These are phyloP conservation scores for Chaenodraco wilsoni DNA, from an alignment of 2,797 vertebrate species.

Conservation along the genomic window DNA sequence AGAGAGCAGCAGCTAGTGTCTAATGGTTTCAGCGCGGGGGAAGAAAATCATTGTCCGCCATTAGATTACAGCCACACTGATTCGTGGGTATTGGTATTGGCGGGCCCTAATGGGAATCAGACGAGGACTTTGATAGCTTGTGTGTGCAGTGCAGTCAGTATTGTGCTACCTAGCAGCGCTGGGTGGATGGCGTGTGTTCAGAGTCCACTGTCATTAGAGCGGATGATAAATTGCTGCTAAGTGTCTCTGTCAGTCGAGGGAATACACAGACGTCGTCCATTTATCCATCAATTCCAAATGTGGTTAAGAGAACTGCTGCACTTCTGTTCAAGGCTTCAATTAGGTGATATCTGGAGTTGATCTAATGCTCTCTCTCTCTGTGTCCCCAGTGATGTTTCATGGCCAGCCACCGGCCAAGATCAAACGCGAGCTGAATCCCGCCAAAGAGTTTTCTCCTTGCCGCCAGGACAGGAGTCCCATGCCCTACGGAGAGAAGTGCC, in stretches of 20 bases:
- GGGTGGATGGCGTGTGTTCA: constrained; percentile 64
- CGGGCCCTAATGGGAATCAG: constrained; percentile 76
- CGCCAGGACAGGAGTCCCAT: constrained; percentile 91
- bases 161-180: constrained; percentile 57
- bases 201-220: constrained; percentile 59
- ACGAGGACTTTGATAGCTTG: constrained; percentile 74
- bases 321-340: constrained; percentile 72
- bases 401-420: constrained; percentile 93
- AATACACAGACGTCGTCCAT: constrained; percentile 61
- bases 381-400: constrained; percentile 92
- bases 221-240: constrained; percentile 75
- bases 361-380: constrained; percentile 49
- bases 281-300: constrained; percentile 64
- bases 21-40: constrained; percentile 86
- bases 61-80: constrained; percentile 86
- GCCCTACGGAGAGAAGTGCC: constrained; percentile 97
- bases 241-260: constrained; percentile 72
- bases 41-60: constrained; percentile 83
- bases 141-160: constrained; percentile 58
- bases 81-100: constrained; percentile 81
- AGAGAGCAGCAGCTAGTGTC: constrained; percentile 70
- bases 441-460: constrained; percentile 91
- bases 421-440: constrained; percentile 93
- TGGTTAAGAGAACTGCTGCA: constrained; percentile 69
- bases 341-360: constrained; percentile 55